Base-by-base conservation (phyloP, 2,888 invertebrate genomes). In the Synergus umbraculus region DNA sequence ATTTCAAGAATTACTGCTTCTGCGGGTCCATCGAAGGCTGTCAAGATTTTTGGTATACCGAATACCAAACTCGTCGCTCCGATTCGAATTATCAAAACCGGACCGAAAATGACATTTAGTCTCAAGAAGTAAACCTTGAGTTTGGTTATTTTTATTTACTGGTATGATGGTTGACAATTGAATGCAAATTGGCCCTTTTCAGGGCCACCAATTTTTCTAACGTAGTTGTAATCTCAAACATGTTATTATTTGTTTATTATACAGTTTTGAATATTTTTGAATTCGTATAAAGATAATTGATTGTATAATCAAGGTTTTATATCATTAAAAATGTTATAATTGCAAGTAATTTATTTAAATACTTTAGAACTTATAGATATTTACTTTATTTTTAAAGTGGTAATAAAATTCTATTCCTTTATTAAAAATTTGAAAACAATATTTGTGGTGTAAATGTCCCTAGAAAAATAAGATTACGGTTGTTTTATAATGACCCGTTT, bases 151-250 rank as follows among this genome's bases (percentile, higher is more conserved):
- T 58, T 58, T 18, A 58, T 58, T 58, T 18, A 10, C n/a, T 58
- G 58, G 58, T n/a, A 18, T 58, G 58, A 58, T 15, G 15, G 15
- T 49, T 49, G 49, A 49, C 15, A 49, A 49, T n/a, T 18, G 9
- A 58, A 58, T 58, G 10, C 58, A 58, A 58, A 58, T 58, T 18
- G 58, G 58, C 58, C 58, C 58, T 58, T 58, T 58, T 58, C 58
- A 58, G 58, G 58, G 58, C 58, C 58, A 58, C 58, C 58, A 58
- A 58, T 58, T 18, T 58, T 18, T 58, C 10, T n/a, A 18, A 58
- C 18, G 58, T 1, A 9, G 18, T 58, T 7, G n/a, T 18, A 18
- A 58, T 4, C 9, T 58, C 58, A 58, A 18, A 18, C 58, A 58
- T 58, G 58, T 58, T 58, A 18, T 49, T 15, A 5, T 49, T 49